Evolutionary conservation across 23 tunicate genomes (phyloP).

Genomic region (Corella eumyota): DNA sequence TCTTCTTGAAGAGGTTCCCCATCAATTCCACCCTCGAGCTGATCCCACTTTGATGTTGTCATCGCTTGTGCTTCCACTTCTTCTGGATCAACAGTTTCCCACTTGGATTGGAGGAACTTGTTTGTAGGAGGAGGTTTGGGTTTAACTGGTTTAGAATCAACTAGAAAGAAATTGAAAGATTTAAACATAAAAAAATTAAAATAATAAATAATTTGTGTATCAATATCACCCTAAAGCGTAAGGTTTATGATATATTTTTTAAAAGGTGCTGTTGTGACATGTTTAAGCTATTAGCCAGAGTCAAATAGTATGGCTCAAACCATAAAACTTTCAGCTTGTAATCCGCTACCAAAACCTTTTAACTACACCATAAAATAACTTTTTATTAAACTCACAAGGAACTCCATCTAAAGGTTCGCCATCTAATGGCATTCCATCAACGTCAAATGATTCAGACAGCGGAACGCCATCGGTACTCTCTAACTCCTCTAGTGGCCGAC

Average conservation of each 20-base stretch:
- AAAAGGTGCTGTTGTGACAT: no score
- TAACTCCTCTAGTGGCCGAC: no score
- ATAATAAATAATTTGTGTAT: no score
- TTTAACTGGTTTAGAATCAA: background rate
- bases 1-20: conserved; percentile 67
- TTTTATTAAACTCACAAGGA: conserved; percentile 35
- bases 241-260: no score
- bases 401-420: conserved; percentile 78
- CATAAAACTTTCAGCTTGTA: no score
- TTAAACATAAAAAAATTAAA: no score
- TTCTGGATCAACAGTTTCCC: conserved; percentile 94
- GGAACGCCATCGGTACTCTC: conserved; percentile 10
- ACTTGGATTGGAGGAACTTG: conserved; percentile 76
- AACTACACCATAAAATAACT: no score
- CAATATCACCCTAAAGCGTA: no score
- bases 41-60: conserved; percentile 97
- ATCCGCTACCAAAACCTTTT: no score
- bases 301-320: no score
- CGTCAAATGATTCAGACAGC: background rate
- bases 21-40: conserved; percentile 67
- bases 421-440: conserved; percentile 86
- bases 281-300: no score
- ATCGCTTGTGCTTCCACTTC: conserved; percentile 94
- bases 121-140: conserved; percentile 19
- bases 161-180: no score